phyloP scores from a whole-genome alignment of 2,113 vertebrate species.

The Prinia subflava region DNA sequence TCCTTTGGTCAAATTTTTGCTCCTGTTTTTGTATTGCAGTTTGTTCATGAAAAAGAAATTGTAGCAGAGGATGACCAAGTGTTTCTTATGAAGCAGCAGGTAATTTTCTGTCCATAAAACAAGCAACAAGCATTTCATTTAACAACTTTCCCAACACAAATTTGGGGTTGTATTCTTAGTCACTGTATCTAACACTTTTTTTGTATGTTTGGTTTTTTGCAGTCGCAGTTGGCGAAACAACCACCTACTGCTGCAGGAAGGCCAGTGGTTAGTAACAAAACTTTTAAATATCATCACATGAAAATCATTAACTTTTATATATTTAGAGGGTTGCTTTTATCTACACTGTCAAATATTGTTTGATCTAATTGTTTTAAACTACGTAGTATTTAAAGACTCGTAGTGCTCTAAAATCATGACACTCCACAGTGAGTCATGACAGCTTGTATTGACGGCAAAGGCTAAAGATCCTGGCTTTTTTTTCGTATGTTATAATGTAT shows the following conservation, averaged over 20 bases:
- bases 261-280: constrained; percentile 86
- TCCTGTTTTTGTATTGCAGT: constrained; percentile 75
- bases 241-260: constrained; percentile 89
- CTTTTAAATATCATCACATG: background rate
- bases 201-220: constrained; percentile 58
- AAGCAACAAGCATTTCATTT: background rate
- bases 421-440: background rate
- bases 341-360: background rate
- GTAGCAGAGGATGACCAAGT: constrained; percentile 98
- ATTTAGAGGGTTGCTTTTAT: background rate
- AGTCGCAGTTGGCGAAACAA: constrained; percentile 94
- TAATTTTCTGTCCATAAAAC: constrained; percentile 53
- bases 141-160: background rate
- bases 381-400: background rate
- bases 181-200: background rate
- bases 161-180: background rate
- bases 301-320: background rate
- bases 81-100: constrained; percentile 97
- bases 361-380: background rate
- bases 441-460: background rate
- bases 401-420: background rate
- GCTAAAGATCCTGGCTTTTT: background rate
- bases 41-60: constrained; percentile 98
- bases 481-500: background rate
- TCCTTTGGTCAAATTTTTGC: background rate